Base-by-base conservation (phyloP, 1,140 invertebrate genomes). In the Babylonia areolata region DNA sequence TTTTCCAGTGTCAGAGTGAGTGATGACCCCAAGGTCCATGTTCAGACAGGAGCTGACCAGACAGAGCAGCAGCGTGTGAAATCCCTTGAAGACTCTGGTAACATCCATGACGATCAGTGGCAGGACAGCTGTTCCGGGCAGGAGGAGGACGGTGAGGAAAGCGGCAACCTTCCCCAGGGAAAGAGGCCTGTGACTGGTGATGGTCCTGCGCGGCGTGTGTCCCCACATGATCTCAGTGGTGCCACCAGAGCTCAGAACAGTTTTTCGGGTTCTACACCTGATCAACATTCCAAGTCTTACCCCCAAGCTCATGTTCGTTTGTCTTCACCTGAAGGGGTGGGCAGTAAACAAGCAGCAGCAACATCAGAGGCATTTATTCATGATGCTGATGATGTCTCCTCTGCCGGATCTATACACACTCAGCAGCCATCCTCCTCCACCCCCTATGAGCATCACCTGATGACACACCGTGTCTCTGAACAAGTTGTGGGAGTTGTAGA, bases 21-120 rank as follows among this genome's bases (percentile, higher is more conserved):
- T 23, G 58, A 23, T 0, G 28, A 64, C 58, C 58, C 2, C 40
- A 33, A 28, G 2, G 39, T 37, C 35, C 23, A 31, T 12, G 1
- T 23, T 69, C 11, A 28, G 33, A 39, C 37, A 54, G 17, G 40
- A n/a, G 9, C 12, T 17, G 31, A 42, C 23, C 23, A 69, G 46
- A 42, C 20, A 28, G n/a, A 73, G 82, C 28, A 31, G 69, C 33
- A 84, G 28, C 35, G n/a, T 12, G 40, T 46, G 64, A 84, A 75
- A 42, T 87, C 88, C 11, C 85, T 91, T 23, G 90, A 90, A 77
- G 91, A 92, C 71, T 92, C 91, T 54, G 91, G 91, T 17, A 92
- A 92, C 88, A 90, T 92, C 0, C 91, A 88, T 89, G 91, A 92
- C 87, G 89, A 89, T 58, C 88, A 89, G 40, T 84, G 82, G 82